A percentile compares a stretch with the other conserved stretches of the same genome.
These are phyloP conservation scores for Drosophila anomelani DNA, from an alignment of 2,888 invertebrate genomes.

Conservation along the genomic window DNA sequence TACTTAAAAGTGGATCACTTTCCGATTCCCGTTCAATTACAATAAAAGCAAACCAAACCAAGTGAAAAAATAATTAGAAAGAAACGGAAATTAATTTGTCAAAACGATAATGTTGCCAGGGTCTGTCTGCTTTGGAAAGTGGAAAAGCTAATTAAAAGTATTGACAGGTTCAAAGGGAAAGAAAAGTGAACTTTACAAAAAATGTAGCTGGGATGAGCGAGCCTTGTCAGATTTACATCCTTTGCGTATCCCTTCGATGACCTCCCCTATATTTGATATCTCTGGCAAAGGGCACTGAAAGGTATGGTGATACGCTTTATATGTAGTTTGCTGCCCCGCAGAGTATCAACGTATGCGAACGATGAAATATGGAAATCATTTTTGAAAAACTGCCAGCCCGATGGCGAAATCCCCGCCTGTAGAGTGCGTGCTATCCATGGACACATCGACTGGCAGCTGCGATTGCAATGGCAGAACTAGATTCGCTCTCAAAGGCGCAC, in stretches of 20 bases:
- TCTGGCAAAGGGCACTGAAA: background rate
- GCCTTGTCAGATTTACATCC: background rate
- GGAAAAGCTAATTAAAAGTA: constrained; percentile 28
- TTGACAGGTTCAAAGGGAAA: constrained; percentile 22
- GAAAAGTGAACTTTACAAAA: constrained; percentile 3
- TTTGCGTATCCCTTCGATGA: background rate
- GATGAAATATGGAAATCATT: constrained; percentile 28
- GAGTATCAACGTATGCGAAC: constrained; percentile 19
- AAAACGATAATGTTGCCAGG: constrained; percentile 51
- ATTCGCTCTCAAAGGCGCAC: constrained; percentile 6
- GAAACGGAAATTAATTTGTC: constrained; percentile 73
- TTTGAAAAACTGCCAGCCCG: constrained; percentile 28
- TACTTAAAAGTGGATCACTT: constrained; percentile 6
- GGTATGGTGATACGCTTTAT: background rate
- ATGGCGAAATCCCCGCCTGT: constrained; percentile 24
- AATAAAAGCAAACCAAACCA: constrained; percentile 13
- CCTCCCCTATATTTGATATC: background rate
- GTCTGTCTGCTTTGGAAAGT: constrained; percentile 14
- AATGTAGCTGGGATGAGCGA: too few relatives aligned
- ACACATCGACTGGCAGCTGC: constrained; percentile 10
- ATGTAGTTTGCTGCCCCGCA: background rate
- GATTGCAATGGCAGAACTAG: constrained; percentile 26
- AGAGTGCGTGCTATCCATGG: constrained; percentile 3
- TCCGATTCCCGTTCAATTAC: constrained; percentile 16
- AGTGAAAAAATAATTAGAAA: constrained; percentile 35